phyloP scores from a whole-genome alignment of 2,888 invertebrate species.

The Drosophila neonasuta region DNA sequence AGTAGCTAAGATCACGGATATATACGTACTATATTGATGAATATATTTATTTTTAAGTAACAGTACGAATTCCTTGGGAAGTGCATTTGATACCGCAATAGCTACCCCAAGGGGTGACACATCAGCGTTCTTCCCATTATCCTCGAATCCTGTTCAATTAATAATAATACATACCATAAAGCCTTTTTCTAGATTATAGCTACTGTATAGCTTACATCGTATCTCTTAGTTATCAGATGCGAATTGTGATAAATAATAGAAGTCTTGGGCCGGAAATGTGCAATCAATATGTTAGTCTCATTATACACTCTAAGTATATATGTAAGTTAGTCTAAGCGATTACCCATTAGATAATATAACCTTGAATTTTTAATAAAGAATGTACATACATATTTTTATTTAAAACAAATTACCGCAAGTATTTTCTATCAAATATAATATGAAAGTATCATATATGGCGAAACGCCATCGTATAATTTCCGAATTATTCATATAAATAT shows the following conservation, averaged over 20 bases:
- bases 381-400: conserved; percentile 49
- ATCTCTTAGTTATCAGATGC: conserved; percentile 65
- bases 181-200: neutral
- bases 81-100: conserved; percentile 38
- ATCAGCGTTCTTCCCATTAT: conserved; percentile 6
- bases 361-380: conserved; percentile 29
- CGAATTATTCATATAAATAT: too few species aligned
- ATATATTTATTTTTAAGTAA: conserved; percentile 5
- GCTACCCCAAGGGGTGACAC: conserved; percentile 16
- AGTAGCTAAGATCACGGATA: neutral
- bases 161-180: neutral
- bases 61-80: conserved; percentile 13
- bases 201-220: conserved; percentile 51
- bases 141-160: conserved; percentile 21
- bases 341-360: conserved; percentile 2
- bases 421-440: too few species aligned
- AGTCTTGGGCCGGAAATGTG: conserved; percentile 82
- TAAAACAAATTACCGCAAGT: neutral
- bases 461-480: too few species aligned
- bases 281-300: conserved; percentile 76
- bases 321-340: conserved; percentile 23
- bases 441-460: too few species aligned
- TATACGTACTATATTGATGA: neutral
- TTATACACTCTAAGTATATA: conserved; percentile 27
- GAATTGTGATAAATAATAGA: conserved; percentile 82